phyloP scores from a whole-genome alignment of 2,113 vertebrate species.

The Takifugu flavidus region DNA sequence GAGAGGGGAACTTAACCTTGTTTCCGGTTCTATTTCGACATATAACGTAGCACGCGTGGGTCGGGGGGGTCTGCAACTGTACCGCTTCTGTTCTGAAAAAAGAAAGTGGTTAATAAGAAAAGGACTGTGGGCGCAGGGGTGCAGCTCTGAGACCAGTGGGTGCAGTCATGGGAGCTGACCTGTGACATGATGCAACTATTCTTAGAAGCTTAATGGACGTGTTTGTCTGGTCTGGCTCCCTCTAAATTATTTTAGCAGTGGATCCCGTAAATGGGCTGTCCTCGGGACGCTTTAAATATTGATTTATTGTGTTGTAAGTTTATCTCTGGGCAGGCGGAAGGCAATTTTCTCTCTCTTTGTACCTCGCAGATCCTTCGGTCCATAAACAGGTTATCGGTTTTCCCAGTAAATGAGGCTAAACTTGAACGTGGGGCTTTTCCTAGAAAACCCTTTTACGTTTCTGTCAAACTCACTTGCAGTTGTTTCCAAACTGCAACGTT shows the following conservation, averaged over 20 bases:
- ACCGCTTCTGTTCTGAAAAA: no score
- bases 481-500: not conserved
- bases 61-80: no score
- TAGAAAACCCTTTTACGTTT: not conserved
- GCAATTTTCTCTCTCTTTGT: slow-evolving; percentile 18
- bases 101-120: no score
- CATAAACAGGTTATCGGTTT: slow-evolving; percentile 10
- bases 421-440: not conserved
- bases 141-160: slow-evolving; percentile 26
- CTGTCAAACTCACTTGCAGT: not conserved
- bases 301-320: slow-evolving; percentile 33
- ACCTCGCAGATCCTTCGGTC: slow-evolving; percentile 8
- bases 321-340: slow-evolving; percentile 1
- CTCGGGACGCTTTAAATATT: slow-evolving; percentile 38
- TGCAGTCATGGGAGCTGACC: slow-evolving; percentile 28
- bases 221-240: slow-evolving; percentile 25
- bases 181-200: slow-evolving; percentile 47
- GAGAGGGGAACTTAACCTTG: no score
- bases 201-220: slow-evolving; percentile 47
- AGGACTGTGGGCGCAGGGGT: not conserved
- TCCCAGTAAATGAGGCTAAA: slow-evolving; percentile 13
- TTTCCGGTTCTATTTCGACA: no score
- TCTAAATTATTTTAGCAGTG: slow-evolving; percentile 42
- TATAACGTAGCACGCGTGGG: no score
- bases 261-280: slow-evolving; percentile 42